phyloP scores from a whole-genome alignment of 2,888 invertebrate genomes.

The Cerastoderma edule region DNA sequence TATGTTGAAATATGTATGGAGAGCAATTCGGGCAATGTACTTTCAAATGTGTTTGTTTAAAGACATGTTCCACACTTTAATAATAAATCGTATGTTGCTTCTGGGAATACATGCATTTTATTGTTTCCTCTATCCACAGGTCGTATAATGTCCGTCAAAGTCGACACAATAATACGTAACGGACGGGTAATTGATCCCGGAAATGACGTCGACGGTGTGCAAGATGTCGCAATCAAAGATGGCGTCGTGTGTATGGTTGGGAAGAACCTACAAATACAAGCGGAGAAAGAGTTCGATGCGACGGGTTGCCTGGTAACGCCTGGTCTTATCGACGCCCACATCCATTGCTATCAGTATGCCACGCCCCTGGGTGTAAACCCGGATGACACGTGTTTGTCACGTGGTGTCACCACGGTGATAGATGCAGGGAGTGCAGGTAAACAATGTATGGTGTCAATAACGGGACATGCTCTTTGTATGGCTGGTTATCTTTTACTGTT shows the following conservation, averaged over 20 bases:
- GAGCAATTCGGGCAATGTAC: too few species aligned
- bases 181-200: conserved; percentile 77
- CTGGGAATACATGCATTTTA: too few species aligned
- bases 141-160: conserved; percentile 3
- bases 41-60: too few species aligned
- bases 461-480: too few species aligned
- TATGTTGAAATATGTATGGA: too few species aligned
- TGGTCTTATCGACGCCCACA: conserved; percentile 80
- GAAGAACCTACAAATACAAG: conserved; percentile 40
- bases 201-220: conserved; percentile 63
- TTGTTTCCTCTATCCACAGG: too few species aligned
- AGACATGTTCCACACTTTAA: too few species aligned
- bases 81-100: too few species aligned
- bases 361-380: conserved; percentile 79
- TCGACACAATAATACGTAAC: conserved; percentile 63
- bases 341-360: conserved; percentile 78
- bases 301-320: conserved; percentile 75
- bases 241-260: conserved; percentile 52
- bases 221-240: conserved; percentile 67
- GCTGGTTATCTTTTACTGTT: too few species aligned
- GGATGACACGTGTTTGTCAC: conserved; percentile 72
- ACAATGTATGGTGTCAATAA: too few species aligned
- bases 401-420: conserved; percentile 77
- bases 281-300: conserved; percentile 69
- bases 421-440: conserved; percentile 80